phyloP scores from a whole-genome alignment of 2,113 vertebrate species.

The Melanerpes aurifrons region DNA sequence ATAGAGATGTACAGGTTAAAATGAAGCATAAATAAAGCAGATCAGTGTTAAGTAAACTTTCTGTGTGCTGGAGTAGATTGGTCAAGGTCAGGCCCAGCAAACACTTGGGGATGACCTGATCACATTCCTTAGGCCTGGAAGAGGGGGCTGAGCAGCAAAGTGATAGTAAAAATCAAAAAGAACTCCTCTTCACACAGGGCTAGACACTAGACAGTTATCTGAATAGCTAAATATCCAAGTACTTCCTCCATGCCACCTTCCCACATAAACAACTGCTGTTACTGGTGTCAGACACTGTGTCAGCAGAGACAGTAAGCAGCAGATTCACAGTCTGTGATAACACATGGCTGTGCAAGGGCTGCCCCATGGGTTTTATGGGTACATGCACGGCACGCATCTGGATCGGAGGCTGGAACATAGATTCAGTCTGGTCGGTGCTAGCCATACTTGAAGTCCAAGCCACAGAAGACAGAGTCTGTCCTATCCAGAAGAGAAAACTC shows the following conservation, averaged over 20 bases:
- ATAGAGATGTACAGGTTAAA: neutral
- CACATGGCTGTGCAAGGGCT: neutral
- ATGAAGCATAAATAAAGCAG: neutral
- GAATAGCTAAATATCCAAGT: constrained; percentile 2
- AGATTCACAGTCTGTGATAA: neutral
- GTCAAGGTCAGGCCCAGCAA: neutral
- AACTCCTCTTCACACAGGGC: neutral
- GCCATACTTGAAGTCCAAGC: neutral
- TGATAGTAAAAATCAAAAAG: neutral
- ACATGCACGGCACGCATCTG: fast-evolving
- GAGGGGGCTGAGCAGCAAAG: neutral
- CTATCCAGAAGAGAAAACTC: neutral
- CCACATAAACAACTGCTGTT: constrained; percentile 38
- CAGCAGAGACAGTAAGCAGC: constrained; percentile 9
- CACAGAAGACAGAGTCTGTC: neutral
- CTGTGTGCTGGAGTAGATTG: neutral
- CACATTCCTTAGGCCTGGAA: neutral
- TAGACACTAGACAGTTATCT: neutral
- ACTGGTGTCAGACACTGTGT: constrained; percentile 55
- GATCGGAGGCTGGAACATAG: neutral
- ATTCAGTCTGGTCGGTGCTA: neutral
- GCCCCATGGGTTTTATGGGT: neutral
- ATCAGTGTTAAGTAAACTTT: neutral
- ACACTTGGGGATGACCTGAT: neutral
- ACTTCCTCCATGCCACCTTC: constrained; percentile 39